Conservation (phyloP, 2,888 invertebrate species). For the Caenorhabditis becei region DNA sequence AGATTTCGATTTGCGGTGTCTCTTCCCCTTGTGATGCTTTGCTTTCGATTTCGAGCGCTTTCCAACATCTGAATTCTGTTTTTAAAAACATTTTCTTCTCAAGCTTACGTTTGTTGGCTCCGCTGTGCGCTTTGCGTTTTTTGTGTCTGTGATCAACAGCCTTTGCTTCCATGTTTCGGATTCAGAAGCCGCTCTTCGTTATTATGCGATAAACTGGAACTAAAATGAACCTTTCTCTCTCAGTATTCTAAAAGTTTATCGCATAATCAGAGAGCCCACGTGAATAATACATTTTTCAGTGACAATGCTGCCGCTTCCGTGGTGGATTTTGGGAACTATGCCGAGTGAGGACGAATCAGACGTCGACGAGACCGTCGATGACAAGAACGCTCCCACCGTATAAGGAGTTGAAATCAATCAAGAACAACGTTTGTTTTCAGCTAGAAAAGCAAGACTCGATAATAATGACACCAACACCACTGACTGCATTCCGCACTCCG, state of each 20-base stretch:
- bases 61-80: not conserved
- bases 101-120: not conserved
- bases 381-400: not conserved
- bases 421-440: not conserved
- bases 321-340: conserved; percentile 43
- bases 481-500: conserved; percentile 29
- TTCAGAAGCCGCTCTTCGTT: not conserved
- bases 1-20: conserved; percentile 21
- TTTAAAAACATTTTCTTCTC: not conserved
- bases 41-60: not conserved
- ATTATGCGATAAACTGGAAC: conserved; percentile 4
- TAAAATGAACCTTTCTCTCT: not conserved
- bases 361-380: not conserved
- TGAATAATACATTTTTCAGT: not conserved
- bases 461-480: conserved; percentile 11
- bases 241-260: not conserved
- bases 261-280: not conserved
- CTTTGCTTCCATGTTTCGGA: conserved; percentile 16
- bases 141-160: conserved; percentile 21
- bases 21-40: conserved; percentile 5
- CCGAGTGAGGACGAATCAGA: not conserved
- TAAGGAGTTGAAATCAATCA: too few relatives aligned
- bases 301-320: conserved; percentile 34
- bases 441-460: not conserved
- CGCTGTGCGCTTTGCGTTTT: not conserved